Conservation (phyloP, 2,888 invertebrate genomes). For the Drosophila maculinotata region DNA sequence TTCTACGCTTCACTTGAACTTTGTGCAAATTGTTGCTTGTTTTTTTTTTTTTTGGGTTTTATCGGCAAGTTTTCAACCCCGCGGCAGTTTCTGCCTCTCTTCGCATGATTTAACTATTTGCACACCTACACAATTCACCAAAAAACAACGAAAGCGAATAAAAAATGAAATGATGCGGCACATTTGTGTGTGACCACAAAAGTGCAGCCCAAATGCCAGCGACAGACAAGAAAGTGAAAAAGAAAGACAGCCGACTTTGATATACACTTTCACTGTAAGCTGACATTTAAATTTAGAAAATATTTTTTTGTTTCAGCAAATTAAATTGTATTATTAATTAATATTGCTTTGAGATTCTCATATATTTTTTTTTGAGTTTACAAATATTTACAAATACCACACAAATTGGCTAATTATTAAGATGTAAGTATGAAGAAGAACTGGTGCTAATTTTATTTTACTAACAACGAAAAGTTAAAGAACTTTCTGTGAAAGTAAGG, state of each 20-base stretch:
- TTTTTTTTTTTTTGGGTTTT: constrained; percentile 11
- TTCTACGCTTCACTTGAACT: constrained; percentile 78
- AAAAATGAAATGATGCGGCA: constrained; percentile 65
- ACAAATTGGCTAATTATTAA: too few relatives aligned
- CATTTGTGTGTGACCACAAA: constrained; percentile 72
- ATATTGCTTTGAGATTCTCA: too few relatives aligned
- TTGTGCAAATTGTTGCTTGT: constrained; percentile 32
- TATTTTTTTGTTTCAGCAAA: too few relatives aligned
- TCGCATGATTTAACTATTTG: constrained; percentile 51
- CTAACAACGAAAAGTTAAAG: too few relatives aligned
- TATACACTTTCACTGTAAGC: constrained; percentile 9
- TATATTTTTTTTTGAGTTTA: too few relatives aligned
- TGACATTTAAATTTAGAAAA: too few relatives aligned
- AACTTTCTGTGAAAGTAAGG: background rate
- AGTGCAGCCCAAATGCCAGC: constrained; percentile 24
- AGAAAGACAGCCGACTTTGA: background rate
- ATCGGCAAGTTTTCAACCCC: constrained; percentile 20
- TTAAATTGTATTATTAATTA: too few relatives aligned
- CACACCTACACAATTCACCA: constrained; percentile 37
- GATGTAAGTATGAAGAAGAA: too few relatives aligned
- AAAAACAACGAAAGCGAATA: constrained; percentile 4
- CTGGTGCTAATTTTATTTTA: too few relatives aligned
- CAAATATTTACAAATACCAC: too few relatives aligned
- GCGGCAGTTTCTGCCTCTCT: constrained; percentile 5
- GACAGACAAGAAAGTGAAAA: background rate